phyloP scores from a whole-genome alignment of 2,888 invertebrate species.

The Aspidapion aeneum region DNA sequence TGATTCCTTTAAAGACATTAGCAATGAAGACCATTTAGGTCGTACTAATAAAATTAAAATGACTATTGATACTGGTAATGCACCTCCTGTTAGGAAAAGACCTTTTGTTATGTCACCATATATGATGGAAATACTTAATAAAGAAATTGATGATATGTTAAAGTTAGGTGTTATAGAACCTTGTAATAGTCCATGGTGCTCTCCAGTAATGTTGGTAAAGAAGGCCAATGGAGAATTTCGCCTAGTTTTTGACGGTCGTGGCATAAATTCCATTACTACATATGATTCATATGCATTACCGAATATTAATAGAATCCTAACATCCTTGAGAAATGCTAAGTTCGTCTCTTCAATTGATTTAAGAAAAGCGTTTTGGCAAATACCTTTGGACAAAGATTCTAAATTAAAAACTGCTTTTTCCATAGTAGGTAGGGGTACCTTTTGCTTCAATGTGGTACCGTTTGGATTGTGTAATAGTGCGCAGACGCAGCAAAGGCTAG shows the following conservation, averaged over 20 bases:
- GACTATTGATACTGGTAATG: neutral
- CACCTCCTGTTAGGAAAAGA: neutral
- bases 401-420: conserved; percentile 36
- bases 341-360: conserved; percentile 22
- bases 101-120: neutral
- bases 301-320: no score
- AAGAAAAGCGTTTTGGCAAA: conserved; percentile 20
- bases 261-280: conserved; percentile 15
- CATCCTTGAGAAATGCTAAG: no score
- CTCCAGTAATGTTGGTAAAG: neutral
- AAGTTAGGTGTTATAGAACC: neutral
- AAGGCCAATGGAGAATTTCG: neutral
- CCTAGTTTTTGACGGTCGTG: neutral
- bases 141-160: neutral
- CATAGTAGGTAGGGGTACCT: conserved; percentile 33
- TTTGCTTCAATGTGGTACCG: conserved; percentile 12
- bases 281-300: conserved; percentile 20
- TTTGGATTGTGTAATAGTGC: conserved; percentile 13
- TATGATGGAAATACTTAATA: neutral
- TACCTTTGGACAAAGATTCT: conserved; percentile 12
- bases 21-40: neutral
- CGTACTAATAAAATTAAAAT: neutral
- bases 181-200: neutral
- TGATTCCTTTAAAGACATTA: conserved; percentile 13
- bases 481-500: conserved; percentile 10